Conservation (phyloP, 1,140 invertebrate genomes). For the Coptotermes formosanus region DNA sequence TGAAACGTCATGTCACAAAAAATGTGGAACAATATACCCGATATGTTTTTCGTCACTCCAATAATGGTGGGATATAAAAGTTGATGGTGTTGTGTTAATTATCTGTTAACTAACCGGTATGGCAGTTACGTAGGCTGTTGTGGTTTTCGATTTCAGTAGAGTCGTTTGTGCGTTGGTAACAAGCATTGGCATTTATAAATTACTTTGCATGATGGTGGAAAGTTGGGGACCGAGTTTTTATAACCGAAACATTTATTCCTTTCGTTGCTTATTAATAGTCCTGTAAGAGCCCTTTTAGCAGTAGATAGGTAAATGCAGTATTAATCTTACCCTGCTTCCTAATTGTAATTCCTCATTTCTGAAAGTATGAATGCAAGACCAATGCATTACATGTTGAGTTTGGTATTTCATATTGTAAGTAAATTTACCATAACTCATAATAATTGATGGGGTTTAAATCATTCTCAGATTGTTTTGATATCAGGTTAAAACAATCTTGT, state of each 20-base stretch:
- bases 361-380: not conserved
- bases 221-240: not conserved
- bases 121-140: not conserved
- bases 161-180: not conserved
- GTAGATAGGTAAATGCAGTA: not conserved
- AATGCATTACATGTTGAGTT: not conserved
- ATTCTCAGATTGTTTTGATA: no score
- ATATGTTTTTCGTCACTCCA: constrained; percentile 30
- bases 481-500: no score
- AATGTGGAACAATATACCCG: constrained; percentile 30
- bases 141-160: constrained; percentile 1
- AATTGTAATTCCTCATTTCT: not conserved
- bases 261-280: not conserved
- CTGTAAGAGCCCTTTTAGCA: not conserved
- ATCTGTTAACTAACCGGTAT: not conserved
- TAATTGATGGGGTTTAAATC: no score
- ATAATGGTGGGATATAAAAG: constrained; percentile 28
- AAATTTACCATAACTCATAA: no score
- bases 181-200: not conserved
- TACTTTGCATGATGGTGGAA: not conserved
- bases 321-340: not conserved
- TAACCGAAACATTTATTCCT: not conserved
- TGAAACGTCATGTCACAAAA: constrained; percentile 19
- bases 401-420: no score
- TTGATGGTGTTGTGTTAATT: not conserved